Conservation (phyloP, 2,888 invertebrate genomes). For the Drosophila borborema region DNA sequence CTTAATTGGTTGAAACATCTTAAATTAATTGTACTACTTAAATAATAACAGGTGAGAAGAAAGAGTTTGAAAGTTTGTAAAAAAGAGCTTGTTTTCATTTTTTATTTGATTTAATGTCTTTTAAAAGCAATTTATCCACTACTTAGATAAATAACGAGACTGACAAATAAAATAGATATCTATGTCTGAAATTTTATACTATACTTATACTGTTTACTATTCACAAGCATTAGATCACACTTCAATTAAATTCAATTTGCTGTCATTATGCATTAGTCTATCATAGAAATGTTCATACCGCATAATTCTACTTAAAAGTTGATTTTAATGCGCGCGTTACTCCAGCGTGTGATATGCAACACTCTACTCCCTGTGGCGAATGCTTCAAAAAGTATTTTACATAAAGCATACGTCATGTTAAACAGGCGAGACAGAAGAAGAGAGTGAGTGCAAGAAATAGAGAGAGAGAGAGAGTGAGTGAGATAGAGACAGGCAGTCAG, state of each 20-base stretch:
- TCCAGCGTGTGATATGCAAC: constrained; percentile 26
- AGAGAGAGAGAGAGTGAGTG: background rate
- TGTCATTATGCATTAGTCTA: background rate
- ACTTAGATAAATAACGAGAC: too few relatives aligned
- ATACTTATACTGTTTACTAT: too few relatives aligned
- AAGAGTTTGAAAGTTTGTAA: too few relatives aligned
- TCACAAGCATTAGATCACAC: background rate
- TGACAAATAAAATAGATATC: too few relatives aligned
- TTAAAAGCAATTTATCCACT: too few relatives aligned
- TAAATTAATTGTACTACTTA: too few relatives aligned
- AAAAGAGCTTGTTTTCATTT: too few relatives aligned
- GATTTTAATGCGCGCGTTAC: constrained; percentile 13
- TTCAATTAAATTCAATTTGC: background rate
- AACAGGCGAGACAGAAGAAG: constrained; percentile 11
- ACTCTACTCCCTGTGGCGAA: constrained; percentile 15
- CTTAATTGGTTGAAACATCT: too few relatives aligned
- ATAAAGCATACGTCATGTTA: constrained; percentile 47
- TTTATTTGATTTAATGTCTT: too few relatives aligned
- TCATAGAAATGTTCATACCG: constrained; percentile 3
- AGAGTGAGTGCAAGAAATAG: background rate
- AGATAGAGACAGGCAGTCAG: background rate
- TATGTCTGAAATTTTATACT: too few relatives aligned
- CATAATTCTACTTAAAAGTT: background rate
- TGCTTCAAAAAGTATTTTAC: constrained; percentile 40
- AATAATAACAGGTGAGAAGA: too few relatives aligned